A percentile compares a stretch with the other conserved stretches of the same genome.
These are phyloP conservation scores for Uromys caudimaculatus DNA, from an alignment of 2,797 vertebrate species.

Conservation along the genomic window DNA sequence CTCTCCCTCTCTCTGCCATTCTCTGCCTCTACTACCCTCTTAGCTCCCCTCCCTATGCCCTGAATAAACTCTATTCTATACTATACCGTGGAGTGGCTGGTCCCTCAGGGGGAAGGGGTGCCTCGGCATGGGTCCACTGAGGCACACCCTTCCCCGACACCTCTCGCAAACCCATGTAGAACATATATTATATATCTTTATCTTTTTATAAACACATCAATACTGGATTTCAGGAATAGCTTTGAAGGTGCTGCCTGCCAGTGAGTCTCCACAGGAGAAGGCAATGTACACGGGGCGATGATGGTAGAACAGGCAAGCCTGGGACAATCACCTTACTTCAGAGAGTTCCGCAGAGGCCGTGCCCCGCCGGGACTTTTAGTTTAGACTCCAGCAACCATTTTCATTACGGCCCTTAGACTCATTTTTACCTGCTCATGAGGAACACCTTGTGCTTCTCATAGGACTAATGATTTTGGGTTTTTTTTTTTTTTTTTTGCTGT, in stretches of 20 bases:
- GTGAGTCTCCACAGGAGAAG: not conserved
- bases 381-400: not conserved
- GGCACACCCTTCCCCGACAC: too few relatives aligned
- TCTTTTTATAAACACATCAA: too few relatives aligned
- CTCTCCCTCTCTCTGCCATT: too few relatives aligned
- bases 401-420: not conserved
- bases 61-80: too few relatives aligned
- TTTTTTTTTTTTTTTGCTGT: not conserved
- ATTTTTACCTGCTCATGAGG: not conserved
- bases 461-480: not conserved
- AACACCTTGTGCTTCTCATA: not conserved
- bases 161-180: too few relatives aligned
- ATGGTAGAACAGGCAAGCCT: not conserved
- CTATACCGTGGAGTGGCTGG: too few relatives aligned
- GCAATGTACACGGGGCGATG: not conserved
- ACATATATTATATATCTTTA: too few relatives aligned
- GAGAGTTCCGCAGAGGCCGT: not conserved
- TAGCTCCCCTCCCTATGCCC: too few relatives aligned
- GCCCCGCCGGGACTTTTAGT: not conserved
- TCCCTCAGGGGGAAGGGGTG: too few relatives aligned
- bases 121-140: too few relatives aligned
- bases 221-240: constrained; percentile 52
- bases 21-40: too few relatives aligned
- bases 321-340: too few relatives aligned
- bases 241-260: not conserved